phyloP scores from a whole-genome alignment of 2,113 vertebrate genomes.

The Boulengeromyrus knoepffleri region DNA sequence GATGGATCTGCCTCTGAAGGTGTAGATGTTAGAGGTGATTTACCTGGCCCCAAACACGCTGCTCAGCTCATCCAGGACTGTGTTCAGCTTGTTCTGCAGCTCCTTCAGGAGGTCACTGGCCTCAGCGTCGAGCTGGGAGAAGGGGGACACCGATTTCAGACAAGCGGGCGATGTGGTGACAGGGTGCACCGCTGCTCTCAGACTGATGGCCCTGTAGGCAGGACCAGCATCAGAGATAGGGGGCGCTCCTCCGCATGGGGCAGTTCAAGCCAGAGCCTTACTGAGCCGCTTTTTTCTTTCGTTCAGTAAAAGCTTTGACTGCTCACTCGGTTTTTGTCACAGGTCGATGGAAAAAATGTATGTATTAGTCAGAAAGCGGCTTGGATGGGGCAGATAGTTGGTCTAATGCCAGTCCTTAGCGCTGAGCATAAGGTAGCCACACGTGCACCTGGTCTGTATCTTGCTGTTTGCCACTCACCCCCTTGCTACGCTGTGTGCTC shows the following conservation, averaged over 20 bases:
- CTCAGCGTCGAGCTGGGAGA: conserved; percentile 84
- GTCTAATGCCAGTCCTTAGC: neutral
- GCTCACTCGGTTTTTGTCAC: neutral
- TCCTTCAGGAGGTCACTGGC: conserved; percentile 85
- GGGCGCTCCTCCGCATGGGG: neutral
- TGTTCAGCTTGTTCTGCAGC: conserved; percentile 86
- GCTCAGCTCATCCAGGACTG: conserved; percentile 85
- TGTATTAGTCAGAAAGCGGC: neutral
- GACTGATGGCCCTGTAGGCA: neutral
- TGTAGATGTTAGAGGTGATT: conserved; percentile 2
- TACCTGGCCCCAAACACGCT: conserved; percentile 83
- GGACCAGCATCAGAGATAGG: neutral
- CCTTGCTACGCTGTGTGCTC: too few relatives aligned
- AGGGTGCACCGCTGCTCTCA: neutral
- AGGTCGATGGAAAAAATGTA: neutral
- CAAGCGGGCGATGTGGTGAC: neutral
- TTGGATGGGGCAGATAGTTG: neutral
- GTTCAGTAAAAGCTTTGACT: neutral
- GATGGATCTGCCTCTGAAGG: neutral
- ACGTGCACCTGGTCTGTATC: neutral
- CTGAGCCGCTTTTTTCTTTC: too few relatives aligned
- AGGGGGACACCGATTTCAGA: conserved; percentile 18
- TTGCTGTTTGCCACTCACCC: neutral
- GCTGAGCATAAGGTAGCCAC: neutral
- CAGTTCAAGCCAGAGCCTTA: neutral